Evolutionary conservation across 2,888 invertebrate genomes (phyloP), one percentile per base, ranked within the genome.

Genomic region (Campoplex capitator): DNA sequence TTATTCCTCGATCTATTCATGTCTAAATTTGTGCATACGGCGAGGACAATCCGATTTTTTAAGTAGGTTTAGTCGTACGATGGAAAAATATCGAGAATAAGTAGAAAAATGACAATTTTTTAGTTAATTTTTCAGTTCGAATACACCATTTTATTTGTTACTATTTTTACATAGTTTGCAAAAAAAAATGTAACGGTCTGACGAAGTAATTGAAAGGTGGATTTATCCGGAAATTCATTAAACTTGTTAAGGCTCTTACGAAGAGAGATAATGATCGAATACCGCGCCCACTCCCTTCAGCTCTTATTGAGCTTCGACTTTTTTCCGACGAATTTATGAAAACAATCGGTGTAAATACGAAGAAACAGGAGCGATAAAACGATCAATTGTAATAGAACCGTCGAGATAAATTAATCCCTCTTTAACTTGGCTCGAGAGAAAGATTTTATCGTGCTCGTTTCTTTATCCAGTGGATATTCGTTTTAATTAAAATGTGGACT

Each of bases 141-240:
- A 18, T 51, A 51, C 18, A 51, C 1, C 51, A 16, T 2, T 3
- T 51, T 18, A 16, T 18, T 51, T 4, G 18, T 51, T 51, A 4
- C 51, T 4, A 51, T 18, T 18, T 51, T 51, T 2, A 16, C 16
- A 51, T 18, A 18, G 18, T 18, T 3, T 51, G 16, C 18, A 18
- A 4, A 51, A 4, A 51, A 51, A 51, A 51, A 18, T 18, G 4
- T 0, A 51, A 4, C 16, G 16, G 18, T 16, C 18, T 9, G n/a
- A 9, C 38, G 16, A 18, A 51, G 8, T 3, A 67, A 67, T 42
- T 18, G 18, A 45, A 45, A 18, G 65, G 76, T 32, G 56, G 71
- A 71, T 80, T 71, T 62, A 71, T 48, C 51, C 65, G 38, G 18
- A 42, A 54, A 54, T 42, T 54, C 42, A 54, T 67, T 54, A 51